A percentile compares a stretch with the other conserved stretches of the same genome.
Conservation (phyloP, 2,113 vertebrate species). For the Coracopsis vasa region DNA sequence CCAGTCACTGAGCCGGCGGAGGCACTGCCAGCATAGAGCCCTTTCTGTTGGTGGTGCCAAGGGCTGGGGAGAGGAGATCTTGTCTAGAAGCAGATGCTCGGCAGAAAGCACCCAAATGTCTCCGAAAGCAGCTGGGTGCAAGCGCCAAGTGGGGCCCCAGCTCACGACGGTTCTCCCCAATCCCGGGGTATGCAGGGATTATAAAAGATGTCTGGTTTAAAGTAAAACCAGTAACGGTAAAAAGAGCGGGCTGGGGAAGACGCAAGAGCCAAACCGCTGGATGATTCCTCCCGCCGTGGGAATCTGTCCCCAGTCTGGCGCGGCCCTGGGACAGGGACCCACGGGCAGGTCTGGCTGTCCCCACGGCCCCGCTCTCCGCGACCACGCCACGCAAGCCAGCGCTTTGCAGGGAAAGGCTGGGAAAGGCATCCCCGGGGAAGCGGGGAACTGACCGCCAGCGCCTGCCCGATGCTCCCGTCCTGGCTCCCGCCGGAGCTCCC, state of each 20-base stretch:
- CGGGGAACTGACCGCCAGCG: accelerated
- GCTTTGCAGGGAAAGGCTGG: not conserved
- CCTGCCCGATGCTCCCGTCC: not conserved
- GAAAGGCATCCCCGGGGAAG: not conserved
- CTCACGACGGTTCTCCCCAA: accelerated
- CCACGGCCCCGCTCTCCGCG: not conserved
- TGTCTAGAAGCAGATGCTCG: not conserved
- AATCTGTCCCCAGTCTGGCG: not conserved
- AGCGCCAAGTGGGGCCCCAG: not conserved
- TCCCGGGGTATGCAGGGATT: not conserved
- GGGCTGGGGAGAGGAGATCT: not conserved
- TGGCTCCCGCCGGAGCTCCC: not conserved
- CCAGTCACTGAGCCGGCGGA: not conserved
- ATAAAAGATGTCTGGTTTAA: not conserved
- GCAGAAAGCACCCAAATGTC: not conserved
- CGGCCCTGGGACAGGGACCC: not conserved
- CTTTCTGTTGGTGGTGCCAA: not conserved
- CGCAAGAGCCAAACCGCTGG: not conserved
- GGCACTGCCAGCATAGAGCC: not conserved
- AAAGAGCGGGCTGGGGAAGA: not conserved
- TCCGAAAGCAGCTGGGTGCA: not conserved
- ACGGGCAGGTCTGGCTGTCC: not conserved
- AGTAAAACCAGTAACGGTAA: not conserved
- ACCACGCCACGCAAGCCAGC: not conserved
- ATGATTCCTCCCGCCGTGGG: no score